Base-by-base conservation (phyloP, 2,888 invertebrate species). In the Drosophila acutilabella region DNA sequence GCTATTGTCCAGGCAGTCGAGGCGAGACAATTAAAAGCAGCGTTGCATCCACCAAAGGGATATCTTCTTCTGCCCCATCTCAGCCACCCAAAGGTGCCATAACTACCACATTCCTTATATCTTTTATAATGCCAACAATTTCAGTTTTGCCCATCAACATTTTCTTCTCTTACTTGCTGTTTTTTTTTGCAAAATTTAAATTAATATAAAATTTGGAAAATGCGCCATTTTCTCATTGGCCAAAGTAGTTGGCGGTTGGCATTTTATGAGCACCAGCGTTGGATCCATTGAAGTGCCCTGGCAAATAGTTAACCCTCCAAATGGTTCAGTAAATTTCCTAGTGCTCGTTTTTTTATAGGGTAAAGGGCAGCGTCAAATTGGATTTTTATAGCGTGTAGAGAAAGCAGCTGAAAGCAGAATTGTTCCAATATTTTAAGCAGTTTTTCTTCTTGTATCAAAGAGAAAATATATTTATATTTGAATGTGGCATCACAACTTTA, bases 21-120 rank as follows among this genome's bases (percentile, higher is more conserved):
- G 45, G 62, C 30, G 58, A 80, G 78, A 86, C 87, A 86, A 83
- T 81, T 86, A 81, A 80, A 81, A 69, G 84, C 78, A 74, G 78
- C 66, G 47, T 23, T 57, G 52, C 59, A 42, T 58, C 61, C 53
- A 58, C 36, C 47, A 65, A 51, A 62, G 38, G 70, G 53, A 62
- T 80, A 74, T 71, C 71, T 69, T 40, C 52, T 8, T 60, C 62
- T 71, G 47, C 76, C 53, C 61, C 53, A 64, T 76, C 26, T 26
- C 26, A 7, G 7, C 26, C 6, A 6, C 26, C 26, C 7, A 51
- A 30, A 78, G 65, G 61, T 64, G 66, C 26, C 53, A 30, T 41
- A 36, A 23, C 42, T 4, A 26, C 38, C 23, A 18, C 26, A 36
- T 13, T 10, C 2, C 16, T 20, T 30, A 4, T 38, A n/a, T 30